Conservation (phyloP, 2,113 vertebrate species). For the Lophotis ruficrista region DNA sequence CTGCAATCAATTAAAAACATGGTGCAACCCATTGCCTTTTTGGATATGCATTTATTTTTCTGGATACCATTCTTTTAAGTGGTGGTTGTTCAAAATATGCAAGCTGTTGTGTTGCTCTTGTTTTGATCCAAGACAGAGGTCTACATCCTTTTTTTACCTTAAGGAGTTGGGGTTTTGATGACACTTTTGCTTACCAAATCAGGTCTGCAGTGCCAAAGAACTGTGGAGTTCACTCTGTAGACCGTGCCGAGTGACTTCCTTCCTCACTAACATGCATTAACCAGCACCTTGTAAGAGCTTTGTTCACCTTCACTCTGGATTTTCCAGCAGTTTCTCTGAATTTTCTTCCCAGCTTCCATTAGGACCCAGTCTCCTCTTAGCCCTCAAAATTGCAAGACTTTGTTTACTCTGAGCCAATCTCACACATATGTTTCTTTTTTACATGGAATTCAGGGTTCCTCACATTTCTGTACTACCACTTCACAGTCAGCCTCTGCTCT, state of each 20-base stretch:
- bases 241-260: background rate
- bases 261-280: background rate
- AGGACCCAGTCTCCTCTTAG: background rate
- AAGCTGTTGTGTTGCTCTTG: background rate
- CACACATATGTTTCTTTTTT: background rate
- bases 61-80: background rate
- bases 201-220: background rate
- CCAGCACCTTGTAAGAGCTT: background rate
- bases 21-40: background rate
- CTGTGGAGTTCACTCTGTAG: background rate
- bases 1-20: background rate
- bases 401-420: background rate
- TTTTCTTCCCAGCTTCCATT: background rate
- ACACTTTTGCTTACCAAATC: background rate
- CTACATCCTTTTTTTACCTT: background rate
- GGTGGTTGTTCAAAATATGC: background rate
- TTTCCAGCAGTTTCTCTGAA: background rate
- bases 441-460: background rate
- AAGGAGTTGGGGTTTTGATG: background rate
- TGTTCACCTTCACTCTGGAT: background rate
- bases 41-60: background rate
- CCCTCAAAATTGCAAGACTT: background rate
- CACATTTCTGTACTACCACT: background rate
- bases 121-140: background rate
- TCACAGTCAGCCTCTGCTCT: slow-evolving; percentile 7